Conservation (phyloP, 2,888 invertebrate species). For the Zaprionus lineosus region DNA sequence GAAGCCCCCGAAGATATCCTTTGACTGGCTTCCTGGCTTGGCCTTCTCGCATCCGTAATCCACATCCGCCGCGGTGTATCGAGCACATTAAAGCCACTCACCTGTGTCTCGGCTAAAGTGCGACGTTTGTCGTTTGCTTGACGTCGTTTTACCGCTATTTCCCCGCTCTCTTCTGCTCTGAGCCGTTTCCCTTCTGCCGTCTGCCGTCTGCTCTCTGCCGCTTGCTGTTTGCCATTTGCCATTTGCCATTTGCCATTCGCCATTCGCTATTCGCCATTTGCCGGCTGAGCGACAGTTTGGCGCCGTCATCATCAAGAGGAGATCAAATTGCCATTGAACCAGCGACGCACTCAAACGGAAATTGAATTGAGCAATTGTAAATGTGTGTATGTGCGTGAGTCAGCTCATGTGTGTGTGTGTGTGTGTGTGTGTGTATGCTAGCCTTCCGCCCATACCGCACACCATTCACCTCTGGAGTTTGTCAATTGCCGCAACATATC, state of each 20-base stretch:
- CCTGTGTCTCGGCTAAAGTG: conserved; percentile 61
- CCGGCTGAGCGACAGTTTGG: conserved; percentile 66
- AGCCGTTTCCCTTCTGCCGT: conserved; percentile 15
- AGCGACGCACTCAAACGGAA: conserved; percentile 76
- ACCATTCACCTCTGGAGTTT: conserved; percentile 46
- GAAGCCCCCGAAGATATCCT: not conserved
- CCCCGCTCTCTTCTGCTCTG: conserved; percentile 1
- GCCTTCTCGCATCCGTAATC: conserved; percentile 37
- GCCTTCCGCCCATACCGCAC: not conserved
- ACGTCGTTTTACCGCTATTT: conserved; percentile 28
- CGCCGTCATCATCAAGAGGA: conserved; percentile 66
- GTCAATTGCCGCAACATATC: conserved; percentile 77
- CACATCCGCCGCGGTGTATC: conserved; percentile 57
- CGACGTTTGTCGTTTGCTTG: conserved; percentile 57
- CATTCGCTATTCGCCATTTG: conserved; percentile 20
- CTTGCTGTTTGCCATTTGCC: conserved; percentile 40
- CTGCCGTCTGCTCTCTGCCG: conserved; percentile 48
- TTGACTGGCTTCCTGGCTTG: not conserved
- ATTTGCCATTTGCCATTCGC: conserved; percentile 12
- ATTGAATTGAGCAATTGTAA: conserved; percentile 80
- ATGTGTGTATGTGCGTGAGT: conserved; percentile 28
- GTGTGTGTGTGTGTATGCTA: conserved; percentile 23
- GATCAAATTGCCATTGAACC: conserved; percentile 67
- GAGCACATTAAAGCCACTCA: conserved; percentile 74
- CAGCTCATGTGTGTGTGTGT: not conserved